phyloP scores from a whole-genome alignment of 2,113 vertebrate species.

The Steatornis caripensis region DNA sequence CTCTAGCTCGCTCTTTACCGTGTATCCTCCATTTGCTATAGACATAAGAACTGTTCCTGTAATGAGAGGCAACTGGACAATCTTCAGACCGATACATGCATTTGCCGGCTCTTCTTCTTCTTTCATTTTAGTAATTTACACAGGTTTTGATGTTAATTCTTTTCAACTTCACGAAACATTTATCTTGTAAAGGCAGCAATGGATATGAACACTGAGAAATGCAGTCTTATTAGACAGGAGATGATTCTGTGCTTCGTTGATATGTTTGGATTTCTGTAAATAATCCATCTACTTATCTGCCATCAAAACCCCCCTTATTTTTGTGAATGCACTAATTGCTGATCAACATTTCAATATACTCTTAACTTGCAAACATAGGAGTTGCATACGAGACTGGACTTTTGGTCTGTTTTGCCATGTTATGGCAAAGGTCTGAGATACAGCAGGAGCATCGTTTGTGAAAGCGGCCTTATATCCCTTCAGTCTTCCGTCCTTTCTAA shows the following conservation, averaged over 20 bases:
- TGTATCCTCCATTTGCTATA: neutral
- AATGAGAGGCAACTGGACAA: neutral
- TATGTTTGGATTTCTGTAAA: neutral
- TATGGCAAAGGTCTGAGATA: neutral
- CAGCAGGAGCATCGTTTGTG: neutral
- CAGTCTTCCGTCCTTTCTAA: neutral
- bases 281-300: neutral
- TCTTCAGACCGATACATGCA: neutral
- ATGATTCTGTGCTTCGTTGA: neutral
- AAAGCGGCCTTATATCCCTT: neutral
- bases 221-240: neutral
- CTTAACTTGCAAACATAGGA: neutral
- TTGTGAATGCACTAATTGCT: neutral
- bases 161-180: neutral
- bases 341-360: neutral
- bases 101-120: neutral
- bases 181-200: neutral
- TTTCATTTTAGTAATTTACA: neutral
- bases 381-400: neutral
- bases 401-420: neutral
- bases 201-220: neutral
- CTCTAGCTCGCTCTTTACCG: neutral
- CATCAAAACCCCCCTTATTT: neutral
- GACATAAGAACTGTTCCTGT: neutral
- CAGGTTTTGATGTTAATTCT: neutral